phyloP scores from a whole-genome alignment of 2,113 vertebrate species.

The Oreochromis tanganicae region DNA sequence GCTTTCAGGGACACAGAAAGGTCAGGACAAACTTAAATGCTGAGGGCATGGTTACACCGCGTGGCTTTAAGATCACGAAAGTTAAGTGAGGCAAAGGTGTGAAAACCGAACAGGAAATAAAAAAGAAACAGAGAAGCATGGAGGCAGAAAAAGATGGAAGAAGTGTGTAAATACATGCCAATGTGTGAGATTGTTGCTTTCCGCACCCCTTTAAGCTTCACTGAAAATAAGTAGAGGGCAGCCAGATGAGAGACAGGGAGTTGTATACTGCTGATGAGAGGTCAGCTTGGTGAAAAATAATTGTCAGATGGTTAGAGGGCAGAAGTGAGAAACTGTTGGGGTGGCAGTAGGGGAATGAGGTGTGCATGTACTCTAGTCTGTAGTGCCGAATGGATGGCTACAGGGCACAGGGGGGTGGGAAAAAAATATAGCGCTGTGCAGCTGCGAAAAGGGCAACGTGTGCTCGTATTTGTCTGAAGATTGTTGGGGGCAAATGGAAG shows the following conservation, averaged over 20 bases:
- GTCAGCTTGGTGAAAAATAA: slow-evolving; percentile 51
- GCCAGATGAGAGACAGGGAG: slow-evolving; percentile 38
- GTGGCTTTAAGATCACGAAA: background rate
- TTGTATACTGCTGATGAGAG: slow-evolving; percentile 40
- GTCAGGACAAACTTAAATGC: slow-evolving; percentile 22
- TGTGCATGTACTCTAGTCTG: slow-evolving; percentile 28
- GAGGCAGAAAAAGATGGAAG: slow-evolving; percentile 1
- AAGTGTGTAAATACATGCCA: background rate
- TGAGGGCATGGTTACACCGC: background rate
- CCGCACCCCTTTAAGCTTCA: background rate
- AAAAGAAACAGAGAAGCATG: background rate
- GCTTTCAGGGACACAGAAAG: slow-evolving; percentile 17
- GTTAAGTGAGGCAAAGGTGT: slow-evolving; percentile 38
- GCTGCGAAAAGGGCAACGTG: slow-evolving; percentile 43
- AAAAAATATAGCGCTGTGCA: background rate
- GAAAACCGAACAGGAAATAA: background rate
- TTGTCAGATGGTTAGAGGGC: slow-evolving; percentile 57
- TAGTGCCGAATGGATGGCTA: slow-evolving; percentile 22
- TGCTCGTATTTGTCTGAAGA: slow-evolving; percentile 30
- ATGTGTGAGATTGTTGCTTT: background rate
- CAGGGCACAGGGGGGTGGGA: background rate
- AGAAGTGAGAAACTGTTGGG: slow-evolving; percentile 36
- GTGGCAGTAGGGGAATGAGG: slow-evolving; percentile 47
- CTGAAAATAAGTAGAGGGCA: slow-evolving; percentile 49
- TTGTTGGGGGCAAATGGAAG: slow-evolving; percentile 31